Evolutionary conservation across 2,797 vertebrate genomes (phyloP).

Genomic region (Poliocrania exsul): DNA sequence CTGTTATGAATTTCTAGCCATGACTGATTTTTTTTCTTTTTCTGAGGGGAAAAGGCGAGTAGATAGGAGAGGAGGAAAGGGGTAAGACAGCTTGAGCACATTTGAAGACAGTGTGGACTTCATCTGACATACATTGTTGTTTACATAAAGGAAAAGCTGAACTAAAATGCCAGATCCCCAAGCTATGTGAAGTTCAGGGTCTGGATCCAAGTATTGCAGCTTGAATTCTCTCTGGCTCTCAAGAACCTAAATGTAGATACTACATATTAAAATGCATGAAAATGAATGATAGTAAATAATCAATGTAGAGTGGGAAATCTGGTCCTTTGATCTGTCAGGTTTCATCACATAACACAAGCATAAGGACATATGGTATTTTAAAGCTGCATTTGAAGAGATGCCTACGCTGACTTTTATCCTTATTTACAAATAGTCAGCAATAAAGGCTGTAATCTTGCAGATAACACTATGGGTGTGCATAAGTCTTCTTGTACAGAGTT

Average conservation of each 20-base stretch:
- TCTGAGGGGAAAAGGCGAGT: slow-evolving; percentile 23
- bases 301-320: slow-evolving; percentile 72
- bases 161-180: slow-evolving; percentile 59
- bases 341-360: slow-evolving; percentile 68
- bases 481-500: slow-evolving; percentile 26
- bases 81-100: slow-evolving; percentile 4
- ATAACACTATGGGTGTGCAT: slow-evolving; percentile 25
- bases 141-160: slow-evolving; percentile 45
- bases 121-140: slow-evolving; percentile 45
- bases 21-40: not conserved
- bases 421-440: slow-evolving; percentile 71
- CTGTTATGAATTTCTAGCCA: slow-evolving; percentile 8
- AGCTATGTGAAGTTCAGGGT: slow-evolving; percentile 66
- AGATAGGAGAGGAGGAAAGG: not conserved
- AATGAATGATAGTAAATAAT: slow-evolving; percentile 75
- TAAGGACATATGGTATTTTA: slow-evolving; percentile 71
- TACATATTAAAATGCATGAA: slow-evolving; percentile 70
- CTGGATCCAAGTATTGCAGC: slow-evolving; percentile 62
- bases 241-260: slow-evolving; percentile 65
- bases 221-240: slow-evolving; percentile 64
- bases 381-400: slow-evolving; percentile 68
- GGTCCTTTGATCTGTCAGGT: slow-evolving; percentile 72
- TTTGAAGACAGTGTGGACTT: slow-evolving; percentile 40
- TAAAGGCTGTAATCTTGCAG: slow-evolving; percentile 61
- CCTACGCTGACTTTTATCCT: slow-evolving; percentile 65